Conservation (phyloP, 2,113 vertebrate genomes). For the Rissa tridactyla region DNA sequence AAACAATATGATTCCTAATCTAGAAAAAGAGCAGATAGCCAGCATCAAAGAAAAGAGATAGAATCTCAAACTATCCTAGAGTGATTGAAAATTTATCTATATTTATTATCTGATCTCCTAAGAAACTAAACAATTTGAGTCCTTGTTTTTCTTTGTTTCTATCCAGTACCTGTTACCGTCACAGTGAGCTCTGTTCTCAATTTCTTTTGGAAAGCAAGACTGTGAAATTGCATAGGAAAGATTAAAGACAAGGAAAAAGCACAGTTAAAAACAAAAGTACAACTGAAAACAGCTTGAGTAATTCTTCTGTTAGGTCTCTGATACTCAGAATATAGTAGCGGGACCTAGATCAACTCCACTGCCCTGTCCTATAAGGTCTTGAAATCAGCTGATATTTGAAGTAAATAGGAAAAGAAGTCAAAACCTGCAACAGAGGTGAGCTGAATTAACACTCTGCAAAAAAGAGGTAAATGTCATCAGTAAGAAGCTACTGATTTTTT, state of each 20-base stretch:
- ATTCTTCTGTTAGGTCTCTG: background rate
- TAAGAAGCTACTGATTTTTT: background rate
- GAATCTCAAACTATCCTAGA: background rate
- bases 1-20: background rate
- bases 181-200: background rate
- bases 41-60: background rate
- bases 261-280: background rate
- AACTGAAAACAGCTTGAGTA: background rate
- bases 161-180: background rate
- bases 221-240: background rate
- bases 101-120: background rate
- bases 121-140: background rate
- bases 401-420: slow-evolving; percentile 31
- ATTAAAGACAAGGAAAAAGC: background rate
- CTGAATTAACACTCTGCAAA: slow-evolving; percentile 20
- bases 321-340: background rate
- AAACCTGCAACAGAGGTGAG: background rate
- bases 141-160: background rate
- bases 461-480: background rate
- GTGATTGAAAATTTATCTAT: slow-evolving; percentile 9
- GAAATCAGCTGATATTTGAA: slow-evolving; percentile 37
- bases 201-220: background rate
- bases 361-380: background rate
- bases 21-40: background rate
- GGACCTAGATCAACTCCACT: background rate